These are phyloP conservation scores for Tachina grossa DNA, from an alignment of 2,888 invertebrate species.

Conservation along the genomic window DNA sequence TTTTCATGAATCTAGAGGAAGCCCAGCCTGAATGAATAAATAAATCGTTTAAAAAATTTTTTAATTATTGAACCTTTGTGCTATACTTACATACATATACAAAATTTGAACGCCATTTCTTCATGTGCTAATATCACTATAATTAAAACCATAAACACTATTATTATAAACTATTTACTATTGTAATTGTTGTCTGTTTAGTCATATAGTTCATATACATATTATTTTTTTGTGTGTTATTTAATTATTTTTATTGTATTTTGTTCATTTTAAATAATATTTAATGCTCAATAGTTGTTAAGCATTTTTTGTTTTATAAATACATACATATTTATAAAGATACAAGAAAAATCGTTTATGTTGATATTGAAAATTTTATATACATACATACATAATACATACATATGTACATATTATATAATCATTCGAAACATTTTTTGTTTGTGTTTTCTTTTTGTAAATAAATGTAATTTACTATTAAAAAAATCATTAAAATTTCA, in stretches of 20 bases:
- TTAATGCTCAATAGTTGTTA: slow-evolving; percentile 69
- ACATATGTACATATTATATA: slow-evolving; percentile 2
- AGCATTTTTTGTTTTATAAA: slow-evolving; percentile 54
- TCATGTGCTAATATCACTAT: slow-evolving; percentile 66
- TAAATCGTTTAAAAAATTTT: not conserved
- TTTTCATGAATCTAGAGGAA: slow-evolving; percentile 79
- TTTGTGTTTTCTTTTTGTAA: slow-evolving; percentile 61
- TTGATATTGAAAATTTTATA: slow-evolving; percentile 28
- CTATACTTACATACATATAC: slow-evolving; percentile 46
- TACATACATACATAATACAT: not conserved
- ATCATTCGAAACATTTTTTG: slow-evolving; percentile 5
- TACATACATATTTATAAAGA: slow-evolving; percentile 41
- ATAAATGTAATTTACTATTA: slow-evolving; percentile 57
- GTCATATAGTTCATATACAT: slow-evolving; percentile 59
- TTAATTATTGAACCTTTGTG: slow-evolving; percentile 42
- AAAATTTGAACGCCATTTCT: slow-evolving; percentile 60
- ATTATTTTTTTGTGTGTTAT: slow-evolving; percentile 56
- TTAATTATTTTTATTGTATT: slow-evolving; percentile 53
- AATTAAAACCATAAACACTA: slow-evolving; percentile 40
- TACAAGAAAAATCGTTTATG: slow-evolving; percentile 17
- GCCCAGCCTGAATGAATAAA: slow-evolving; percentile 75
- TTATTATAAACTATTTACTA: slow-evolving; percentile 52
- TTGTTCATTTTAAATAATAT: slow-evolving; percentile 50
- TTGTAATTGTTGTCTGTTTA: slow-evolving; percentile 69
- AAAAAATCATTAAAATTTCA: not conserved